A percentile compares a stretch with the other conserved stretches of the same genome.
phyloP scores from a whole-genome alignment of 2,888 invertebrate species.

The Amorpha juglandis region DNA sequence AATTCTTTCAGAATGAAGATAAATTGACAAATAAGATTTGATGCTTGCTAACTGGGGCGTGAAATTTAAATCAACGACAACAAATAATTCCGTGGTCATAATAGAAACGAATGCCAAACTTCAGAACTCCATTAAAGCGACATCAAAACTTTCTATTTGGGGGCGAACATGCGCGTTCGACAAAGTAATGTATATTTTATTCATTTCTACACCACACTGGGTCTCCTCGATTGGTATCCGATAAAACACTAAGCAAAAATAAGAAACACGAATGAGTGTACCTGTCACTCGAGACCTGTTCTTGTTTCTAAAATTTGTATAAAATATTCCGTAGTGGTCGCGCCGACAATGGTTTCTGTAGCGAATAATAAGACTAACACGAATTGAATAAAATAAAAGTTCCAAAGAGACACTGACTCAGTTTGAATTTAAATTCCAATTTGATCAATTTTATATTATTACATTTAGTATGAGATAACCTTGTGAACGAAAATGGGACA shows the following conservation, averaged over 20 bases:
- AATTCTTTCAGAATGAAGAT: constrained; percentile 51
- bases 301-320: constrained; percentile 84
- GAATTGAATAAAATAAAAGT: constrained; percentile 56
- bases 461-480: neutral
- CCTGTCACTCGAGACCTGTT: constrained; percentile 81
- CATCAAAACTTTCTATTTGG: constrained; percentile 73
- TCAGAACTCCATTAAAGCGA: constrained; percentile 77
- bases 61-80: constrained; percentile 77
- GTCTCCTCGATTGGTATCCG: constrained; percentile 73
- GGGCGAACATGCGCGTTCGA: constrained; percentile 66
- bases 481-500: neutral
- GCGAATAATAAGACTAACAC: constrained; percentile 63
- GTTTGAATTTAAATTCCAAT: constrained; percentile 55
- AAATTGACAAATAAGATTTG: constrained; percentile 70
- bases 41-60: constrained; percentile 68
- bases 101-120: constrained; percentile 78
- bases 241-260: constrained; percentile 80
- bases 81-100: constrained; percentile 72
- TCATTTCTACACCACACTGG: constrained; percentile 73
- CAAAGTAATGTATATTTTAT: constrained; percentile 79
- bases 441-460: constrained; percentile 31
- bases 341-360: constrained; percentile 67
- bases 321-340: constrained; percentile 79
- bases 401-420: constrained; percentile 44
- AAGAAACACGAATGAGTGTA: constrained; percentile 80